Base-by-base conservation (phyloP, 2,113 vertebrate genomes). In the Anolis carolinensis region DNA sequence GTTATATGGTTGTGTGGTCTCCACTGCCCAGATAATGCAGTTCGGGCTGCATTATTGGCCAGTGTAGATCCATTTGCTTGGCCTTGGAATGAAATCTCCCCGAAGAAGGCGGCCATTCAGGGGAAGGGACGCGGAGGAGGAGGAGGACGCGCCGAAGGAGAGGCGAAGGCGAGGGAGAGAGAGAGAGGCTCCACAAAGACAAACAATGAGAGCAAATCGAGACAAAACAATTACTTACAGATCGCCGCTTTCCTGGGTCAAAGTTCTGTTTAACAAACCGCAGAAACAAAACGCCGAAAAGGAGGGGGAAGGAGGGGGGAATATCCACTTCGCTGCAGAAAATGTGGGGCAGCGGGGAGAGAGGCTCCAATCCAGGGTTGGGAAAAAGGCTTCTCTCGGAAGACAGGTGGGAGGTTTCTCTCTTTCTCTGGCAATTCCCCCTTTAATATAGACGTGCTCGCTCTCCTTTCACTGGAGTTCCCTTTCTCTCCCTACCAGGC, bases 221-320 rank as follows among this genome's bases (percentile, higher is more conserved):
- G 86, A 71, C 74, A 67, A 70, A 77, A 77, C 71, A 48, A 87
- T 74, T 80, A 88, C 87, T 84, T 88, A 88, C 87, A 74, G 76
- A 25, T 67, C 70, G 82, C 59, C 74, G 87, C 77, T 74, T 79
- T 55, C 82, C 82, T 48, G 82, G 68, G 82, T 73, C 81, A 83
- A 83, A 63, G 76, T 55, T 67, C 86, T 73, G 82, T 36, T 36
- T 50, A 67, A 74, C 11, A 80, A 65, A 65, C 39, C 86, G 20
- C 70, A 65, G 85, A 73, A 36, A 86, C 78, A 62, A 67, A 63
- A 71, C 50, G 23, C 65, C 65, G 9, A 68, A 68, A 30, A 68
- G 55, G 13, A 59, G 55, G 55, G 18, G 55, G 55, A 59, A 13
- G 55, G 67, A 9, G 10, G 5, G 68, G 16, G n/a, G 36, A 73